These are phyloP conservation scores for Leptothorax acervorum DNA, from an alignment of 2,888 invertebrate genomes.

Conservation along the genomic window DNA sequence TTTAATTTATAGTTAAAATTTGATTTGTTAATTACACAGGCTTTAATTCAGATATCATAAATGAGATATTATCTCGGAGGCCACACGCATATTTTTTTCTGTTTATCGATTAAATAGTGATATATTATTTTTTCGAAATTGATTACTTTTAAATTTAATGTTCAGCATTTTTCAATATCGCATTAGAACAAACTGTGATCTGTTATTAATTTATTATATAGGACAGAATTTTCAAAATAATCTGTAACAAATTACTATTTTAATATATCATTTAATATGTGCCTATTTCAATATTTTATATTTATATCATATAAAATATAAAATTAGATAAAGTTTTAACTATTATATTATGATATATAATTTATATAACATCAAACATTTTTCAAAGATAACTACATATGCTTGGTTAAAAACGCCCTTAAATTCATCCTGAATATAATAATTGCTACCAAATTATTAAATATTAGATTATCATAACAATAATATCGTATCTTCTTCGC, in stretches of 20 bases:
- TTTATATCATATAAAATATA: neutral
- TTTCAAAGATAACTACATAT: neutral
- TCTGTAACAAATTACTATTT: neutral
- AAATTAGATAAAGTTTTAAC: neutral
- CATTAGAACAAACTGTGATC: too few relatives aligned
- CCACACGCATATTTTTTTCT: neutral
- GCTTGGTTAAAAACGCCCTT: neutral
- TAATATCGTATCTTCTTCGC: neutral
- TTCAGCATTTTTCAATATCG: too few relatives aligned
- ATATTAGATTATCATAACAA: neutral
- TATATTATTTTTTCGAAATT: neutral
- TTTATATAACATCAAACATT: neutral
- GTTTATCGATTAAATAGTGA: neutral
- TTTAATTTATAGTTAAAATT: too few relatives aligned
- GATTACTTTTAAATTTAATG: too few relatives aligned
- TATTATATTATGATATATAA: neutral
- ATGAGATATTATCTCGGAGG: too few relatives aligned
- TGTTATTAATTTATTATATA: too few relatives aligned
- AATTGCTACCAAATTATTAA: neutral
- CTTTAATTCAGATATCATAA: too few relatives aligned
- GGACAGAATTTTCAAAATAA: neutral
- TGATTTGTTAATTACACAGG: too few relatives aligned
- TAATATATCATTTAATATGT: too few relatives aligned
- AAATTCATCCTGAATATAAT: neutral
- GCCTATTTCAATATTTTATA: neutral